Evolutionary conservation across 2,113 vertebrate species (phyloP).

Genomic region (Enhydra lutris): DNA sequence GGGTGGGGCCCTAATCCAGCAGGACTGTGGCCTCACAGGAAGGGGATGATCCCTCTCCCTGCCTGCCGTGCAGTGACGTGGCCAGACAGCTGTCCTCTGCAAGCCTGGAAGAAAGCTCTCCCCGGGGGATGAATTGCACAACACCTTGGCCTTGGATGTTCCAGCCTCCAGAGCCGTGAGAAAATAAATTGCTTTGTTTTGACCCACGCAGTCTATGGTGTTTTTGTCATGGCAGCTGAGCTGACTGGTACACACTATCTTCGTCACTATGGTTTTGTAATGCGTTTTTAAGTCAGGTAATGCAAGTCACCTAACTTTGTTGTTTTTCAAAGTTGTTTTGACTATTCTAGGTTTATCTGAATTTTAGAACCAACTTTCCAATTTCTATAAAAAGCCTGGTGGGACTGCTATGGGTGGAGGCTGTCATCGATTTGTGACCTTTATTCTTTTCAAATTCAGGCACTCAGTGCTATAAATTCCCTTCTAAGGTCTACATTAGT

Average conservation of each 20-base stretch:
- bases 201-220: neutral
- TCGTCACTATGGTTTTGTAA: neutral
- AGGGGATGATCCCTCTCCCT: neutral
- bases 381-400: neutral
- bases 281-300: too few species aligned
- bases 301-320: neutral
- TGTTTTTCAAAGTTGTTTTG: neutral
- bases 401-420: neutral
- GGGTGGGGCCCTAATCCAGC: neutral
- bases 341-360: neutral
- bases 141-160: neutral
- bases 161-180: neutral
- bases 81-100: neutral
- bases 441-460: neutral
- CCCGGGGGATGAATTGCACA: neutral
- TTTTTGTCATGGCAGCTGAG: neutral
- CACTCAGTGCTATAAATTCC: too few species aligned
- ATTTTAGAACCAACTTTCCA: neutral
- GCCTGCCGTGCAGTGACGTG: too few species aligned
- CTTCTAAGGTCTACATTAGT: neutral
- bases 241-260: neutral
- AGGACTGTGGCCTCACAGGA: neutral
- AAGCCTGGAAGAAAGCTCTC: neutral
- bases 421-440: too few species aligned
- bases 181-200: neutral